phyloP scores from a whole-genome alignment of 2,797 vertebrate genomes.

The Euphonia xanthogaster region DNA sequence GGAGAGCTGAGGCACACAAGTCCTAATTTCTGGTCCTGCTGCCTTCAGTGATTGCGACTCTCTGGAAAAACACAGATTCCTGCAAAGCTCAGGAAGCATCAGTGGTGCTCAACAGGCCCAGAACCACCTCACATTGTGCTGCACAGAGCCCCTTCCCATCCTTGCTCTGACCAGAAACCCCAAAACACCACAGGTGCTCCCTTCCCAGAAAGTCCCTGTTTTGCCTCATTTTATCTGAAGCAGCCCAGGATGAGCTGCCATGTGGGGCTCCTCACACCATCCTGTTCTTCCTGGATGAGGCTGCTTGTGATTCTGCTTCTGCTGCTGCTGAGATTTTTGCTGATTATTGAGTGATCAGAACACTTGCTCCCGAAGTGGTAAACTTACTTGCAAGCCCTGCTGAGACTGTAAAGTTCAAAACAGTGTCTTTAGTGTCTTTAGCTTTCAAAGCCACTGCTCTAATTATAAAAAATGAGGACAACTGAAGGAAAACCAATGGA shows the following conservation, averaged over 20 bases:
- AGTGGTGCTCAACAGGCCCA: rapidly evolving
- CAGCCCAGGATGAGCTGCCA: background rate
- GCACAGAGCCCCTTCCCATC: background rate
- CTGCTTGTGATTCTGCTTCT: background rate
- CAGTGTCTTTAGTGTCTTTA: background rate
- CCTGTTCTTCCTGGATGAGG: background rate
- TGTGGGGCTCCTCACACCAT: rapidly evolving
- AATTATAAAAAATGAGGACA: background rate
- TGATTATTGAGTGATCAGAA: background rate
- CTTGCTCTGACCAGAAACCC: background rate
- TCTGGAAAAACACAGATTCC: background rate
- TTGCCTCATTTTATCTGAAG: rapidly evolving
- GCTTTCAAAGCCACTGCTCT: background rate
- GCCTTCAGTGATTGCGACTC: background rate
- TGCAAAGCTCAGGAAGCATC: background rate
- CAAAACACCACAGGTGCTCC: background rate
- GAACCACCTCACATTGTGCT: rapidly evolving
- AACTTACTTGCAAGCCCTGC: background rate
- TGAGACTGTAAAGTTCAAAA: background rate
- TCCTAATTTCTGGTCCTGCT: background rate
- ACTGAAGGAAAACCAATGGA: background rate
- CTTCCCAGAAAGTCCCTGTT: rapidly evolving
- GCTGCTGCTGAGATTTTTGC: background rate
- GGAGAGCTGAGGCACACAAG: background rate
- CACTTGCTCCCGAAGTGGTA: background rate